Evolutionary conservation across 2,888 invertebrate genomes (phyloP).

Genomic region (Sialis fuliginosa): DNA sequence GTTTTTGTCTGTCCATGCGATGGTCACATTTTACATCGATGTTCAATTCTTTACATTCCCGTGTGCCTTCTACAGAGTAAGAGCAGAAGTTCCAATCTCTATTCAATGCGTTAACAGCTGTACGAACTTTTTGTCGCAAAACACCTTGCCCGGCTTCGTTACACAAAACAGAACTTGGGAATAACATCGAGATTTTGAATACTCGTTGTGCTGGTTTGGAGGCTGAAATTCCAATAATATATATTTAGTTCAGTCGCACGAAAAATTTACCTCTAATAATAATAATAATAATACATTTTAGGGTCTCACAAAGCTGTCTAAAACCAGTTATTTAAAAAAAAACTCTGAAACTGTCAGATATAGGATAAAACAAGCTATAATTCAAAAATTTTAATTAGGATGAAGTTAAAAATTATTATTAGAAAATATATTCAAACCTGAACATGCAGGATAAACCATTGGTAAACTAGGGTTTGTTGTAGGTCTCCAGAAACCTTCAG

Average conservation of each 20-base stretch:
- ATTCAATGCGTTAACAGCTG: conserved; percentile 78
- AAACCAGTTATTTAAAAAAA: too few relatives aligned
- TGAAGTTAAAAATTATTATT: not conserved
- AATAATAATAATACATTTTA: too few relatives aligned
- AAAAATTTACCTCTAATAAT: not conserved
- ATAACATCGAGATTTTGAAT: conserved; percentile 82
- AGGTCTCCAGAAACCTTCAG: conserved; percentile 94
- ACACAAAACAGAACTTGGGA: conserved; percentile 92
- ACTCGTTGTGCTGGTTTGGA: conserved; percentile 86
- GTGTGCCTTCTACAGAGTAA: conserved; percentile 69
- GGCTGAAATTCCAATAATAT: conserved; percentile 28
- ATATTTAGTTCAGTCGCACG: not conserved
- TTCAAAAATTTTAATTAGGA: too few relatives aligned
- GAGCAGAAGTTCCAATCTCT: conserved; percentile 96
- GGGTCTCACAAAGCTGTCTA: too few relatives aligned
- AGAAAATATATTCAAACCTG: conserved; percentile 40
- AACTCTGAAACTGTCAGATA: too few relatives aligned
- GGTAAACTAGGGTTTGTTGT: conserved; percentile 62
- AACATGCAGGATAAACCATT: conserved; percentile 80
- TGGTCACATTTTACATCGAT: conserved; percentile 87
- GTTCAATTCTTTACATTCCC: conserved; percentile 77
- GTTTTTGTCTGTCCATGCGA: conserved; percentile 42
- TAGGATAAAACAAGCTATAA: too few relatives aligned
- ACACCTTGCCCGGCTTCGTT: conserved; percentile 91
- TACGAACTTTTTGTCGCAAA: conserved; percentile 70